Conservation (phyloP, 1,140 invertebrate species). For the Chrysopa pallens region DNA sequence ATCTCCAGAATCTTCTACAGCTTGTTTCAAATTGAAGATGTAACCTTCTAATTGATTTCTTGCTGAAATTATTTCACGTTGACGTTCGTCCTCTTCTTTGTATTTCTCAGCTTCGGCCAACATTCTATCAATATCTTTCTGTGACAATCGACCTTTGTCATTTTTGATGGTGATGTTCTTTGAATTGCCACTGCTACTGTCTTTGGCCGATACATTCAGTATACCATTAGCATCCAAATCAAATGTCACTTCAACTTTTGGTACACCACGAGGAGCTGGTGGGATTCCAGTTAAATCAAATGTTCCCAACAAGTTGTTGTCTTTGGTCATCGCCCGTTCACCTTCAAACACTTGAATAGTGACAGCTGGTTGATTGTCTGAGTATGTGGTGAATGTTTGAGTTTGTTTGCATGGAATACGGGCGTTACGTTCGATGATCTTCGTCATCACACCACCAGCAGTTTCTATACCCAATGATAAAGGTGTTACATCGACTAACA, state of each 20-base stretch:
- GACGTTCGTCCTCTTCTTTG: slow-evolving; percentile 47
- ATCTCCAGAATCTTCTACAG: slow-evolving; percentile 26
- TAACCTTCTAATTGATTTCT: slow-evolving; percentile 49
- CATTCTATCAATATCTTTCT: slow-evolving; percentile 72
- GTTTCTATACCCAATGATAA: slow-evolving; percentile 39
- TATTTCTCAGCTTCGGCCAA: slow-evolving; percentile 43
- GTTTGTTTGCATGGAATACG: slow-evolving; percentile 42
- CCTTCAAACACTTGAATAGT: slow-evolving; percentile 33
- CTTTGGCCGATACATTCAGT: slow-evolving; percentile 38
- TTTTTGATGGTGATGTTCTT: slow-evolving; percentile 67
- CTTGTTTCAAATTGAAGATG: slow-evolving; percentile 46
- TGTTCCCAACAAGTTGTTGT: slow-evolving; percentile 57
- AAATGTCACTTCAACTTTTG: slow-evolving; percentile 55
- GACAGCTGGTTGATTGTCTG: slow-evolving; percentile 51
- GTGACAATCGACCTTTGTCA: slow-evolving; percentile 59
- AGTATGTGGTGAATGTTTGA: slow-evolving; percentile 42
- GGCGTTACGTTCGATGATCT: slow-evolving; percentile 40
- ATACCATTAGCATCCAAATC: slow-evolving; percentile 54
- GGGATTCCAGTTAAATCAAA: slow-evolving; percentile 39
- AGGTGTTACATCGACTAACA: slow-evolving; percentile 33
- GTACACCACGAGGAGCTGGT: slow-evolving; percentile 9
- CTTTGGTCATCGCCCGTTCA: slow-evolving; percentile 56
- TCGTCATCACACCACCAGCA: slow-evolving; percentile 37
- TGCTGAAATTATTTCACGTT: slow-evolving; percentile 39
- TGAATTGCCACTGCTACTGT: slow-evolving; percentile 26